A percentile compares a stretch with the other conserved stretches of the same genome.
Evolutionary conservation across 2,797 vertebrate species (phyloP).

Genomic region (Limnodromus scolopaceus): DNA sequence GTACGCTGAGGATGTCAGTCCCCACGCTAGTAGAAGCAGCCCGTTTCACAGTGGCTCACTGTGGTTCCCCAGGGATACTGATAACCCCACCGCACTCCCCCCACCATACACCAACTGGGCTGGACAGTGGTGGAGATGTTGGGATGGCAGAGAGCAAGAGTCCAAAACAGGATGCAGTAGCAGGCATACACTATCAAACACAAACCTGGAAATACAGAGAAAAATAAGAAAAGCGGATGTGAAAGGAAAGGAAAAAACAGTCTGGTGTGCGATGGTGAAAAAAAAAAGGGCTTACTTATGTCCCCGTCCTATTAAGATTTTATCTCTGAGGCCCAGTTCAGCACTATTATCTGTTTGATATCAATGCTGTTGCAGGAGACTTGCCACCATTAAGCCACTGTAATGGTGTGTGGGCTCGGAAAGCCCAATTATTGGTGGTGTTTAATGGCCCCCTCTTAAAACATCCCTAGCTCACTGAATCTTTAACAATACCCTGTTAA

Average conservation of each 20-base stretch:
- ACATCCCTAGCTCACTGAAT: not conserved
- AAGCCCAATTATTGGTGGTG: not conserved
- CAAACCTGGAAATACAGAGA: not conserved
- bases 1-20: not conserved
- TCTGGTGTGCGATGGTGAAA: not conserved
- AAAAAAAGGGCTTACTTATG: fast-evolving
- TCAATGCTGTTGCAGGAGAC: not conserved
- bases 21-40: not conserved
- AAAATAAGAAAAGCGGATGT: not conserved
- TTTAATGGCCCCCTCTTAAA: not conserved
- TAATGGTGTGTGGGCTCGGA: fast-evolving
- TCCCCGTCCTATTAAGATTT: not conserved
- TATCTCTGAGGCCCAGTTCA: not conserved
- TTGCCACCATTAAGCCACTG: not conserved
- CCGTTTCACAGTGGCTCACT: not conserved
- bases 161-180: not conserved
- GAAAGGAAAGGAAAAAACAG: not conserved
- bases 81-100: not conserved
- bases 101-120: fast-evolving
- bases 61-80: not conserved
- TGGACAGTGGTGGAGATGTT: too few species aligned
- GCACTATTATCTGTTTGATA: not conserved
- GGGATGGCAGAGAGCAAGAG: not conserved
- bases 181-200: fast-evolving
- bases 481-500: not conserved